These are phyloP conservation scores for Oreochromis mossambicus DNA, from an alignment of 2,797 vertebrate genomes.

Conservation along the genomic window DNA sequence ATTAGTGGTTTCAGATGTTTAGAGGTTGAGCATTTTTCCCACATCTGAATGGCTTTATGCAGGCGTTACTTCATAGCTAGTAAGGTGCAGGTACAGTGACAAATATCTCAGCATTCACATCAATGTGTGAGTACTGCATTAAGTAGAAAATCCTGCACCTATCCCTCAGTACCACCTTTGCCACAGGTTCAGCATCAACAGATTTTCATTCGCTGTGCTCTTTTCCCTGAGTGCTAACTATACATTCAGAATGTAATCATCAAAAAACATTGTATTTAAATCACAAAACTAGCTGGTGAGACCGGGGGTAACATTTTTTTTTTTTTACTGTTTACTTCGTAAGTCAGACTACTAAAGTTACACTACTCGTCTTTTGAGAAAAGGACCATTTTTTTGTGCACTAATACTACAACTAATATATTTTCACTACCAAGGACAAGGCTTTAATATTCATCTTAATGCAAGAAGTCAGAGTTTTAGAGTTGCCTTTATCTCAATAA, in stretches of 20 bases:
- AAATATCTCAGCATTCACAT: neutral
- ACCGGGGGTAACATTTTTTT: neutral
- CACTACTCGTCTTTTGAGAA: neutral
- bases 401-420: neutral
- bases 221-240: neutral
- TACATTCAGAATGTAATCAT: neutral
- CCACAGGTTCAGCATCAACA: neutral
- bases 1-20: neutral
- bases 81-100: neutral
- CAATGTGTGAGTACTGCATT: neutral
- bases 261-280: neutral
- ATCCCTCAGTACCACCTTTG: neutral
- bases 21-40: neutral
- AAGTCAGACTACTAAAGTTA: neutral
- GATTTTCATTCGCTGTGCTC: neutral
- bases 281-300: neutral
- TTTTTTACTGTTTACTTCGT: neutral
- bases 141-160: neutral
- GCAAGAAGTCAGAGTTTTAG: neutral
- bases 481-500: neutral
- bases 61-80: fast-evolving
- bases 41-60: neutral
- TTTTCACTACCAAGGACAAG: neutral
- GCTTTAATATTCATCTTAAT: neutral
- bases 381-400: neutral